Conservation (phyloP, 2,888 invertebrate genomes). For the Drosophila multiciliata region DNA sequence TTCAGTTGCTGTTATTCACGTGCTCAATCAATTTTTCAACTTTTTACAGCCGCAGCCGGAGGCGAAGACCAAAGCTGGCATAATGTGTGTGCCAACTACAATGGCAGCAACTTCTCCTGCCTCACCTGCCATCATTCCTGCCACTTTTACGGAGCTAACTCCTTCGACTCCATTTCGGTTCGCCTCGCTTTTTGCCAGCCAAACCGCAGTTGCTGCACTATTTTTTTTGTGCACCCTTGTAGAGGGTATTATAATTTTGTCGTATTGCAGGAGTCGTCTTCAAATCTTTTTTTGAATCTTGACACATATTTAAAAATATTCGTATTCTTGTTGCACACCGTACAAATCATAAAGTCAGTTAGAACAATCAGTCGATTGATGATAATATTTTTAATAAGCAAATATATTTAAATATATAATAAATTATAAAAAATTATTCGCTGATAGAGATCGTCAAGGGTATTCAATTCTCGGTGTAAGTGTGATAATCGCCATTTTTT, state of each 20-base stretch:
- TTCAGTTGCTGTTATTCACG: constrained; percentile 76
- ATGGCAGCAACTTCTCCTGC: background rate
- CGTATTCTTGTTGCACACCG: background rate
- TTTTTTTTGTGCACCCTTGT: constrained; percentile 1
- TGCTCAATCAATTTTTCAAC: constrained; percentile 79
- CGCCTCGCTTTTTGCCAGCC: constrained; percentile 28
- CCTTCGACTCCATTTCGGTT: constrained; percentile 14
- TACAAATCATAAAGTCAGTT: background rate
- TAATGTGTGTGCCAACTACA: constrained; percentile 26
- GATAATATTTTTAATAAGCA: too few species aligned
- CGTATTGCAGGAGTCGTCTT: background rate
- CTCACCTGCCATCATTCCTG: background rate
- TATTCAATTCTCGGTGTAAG: background rate
- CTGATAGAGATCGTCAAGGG: background rate
- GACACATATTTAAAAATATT: background rate
- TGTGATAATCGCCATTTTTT: background rate
- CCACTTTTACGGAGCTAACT: background rate
- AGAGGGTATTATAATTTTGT: background rate
- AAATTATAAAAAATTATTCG: background rate
- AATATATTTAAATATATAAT: background rate
- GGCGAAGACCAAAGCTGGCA: constrained; percentile 34
- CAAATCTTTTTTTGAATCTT: background rate
- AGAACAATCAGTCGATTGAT: too few species aligned
- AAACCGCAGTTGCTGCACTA: constrained; percentile 31
- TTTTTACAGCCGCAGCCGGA: constrained; percentile 61